These are phyloP conservation scores for Epizoanthus fatuus DNA, from an alignment of 92 coral and sea anemone genomes.

Conservation along the genomic window DNA sequence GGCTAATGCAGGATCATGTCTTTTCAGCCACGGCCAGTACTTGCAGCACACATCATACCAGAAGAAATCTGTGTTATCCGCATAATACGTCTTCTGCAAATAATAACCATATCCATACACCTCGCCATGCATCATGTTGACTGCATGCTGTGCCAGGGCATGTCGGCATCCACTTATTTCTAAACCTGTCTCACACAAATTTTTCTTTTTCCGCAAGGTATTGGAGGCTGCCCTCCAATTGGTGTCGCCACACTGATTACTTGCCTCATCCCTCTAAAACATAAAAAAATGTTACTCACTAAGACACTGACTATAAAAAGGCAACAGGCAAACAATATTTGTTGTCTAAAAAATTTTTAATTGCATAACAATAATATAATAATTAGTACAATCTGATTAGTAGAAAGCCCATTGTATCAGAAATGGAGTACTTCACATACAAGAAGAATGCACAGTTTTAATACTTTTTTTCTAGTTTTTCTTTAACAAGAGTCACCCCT, in stretches of 20 bases:
- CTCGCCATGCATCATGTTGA: conserved; percentile 43
- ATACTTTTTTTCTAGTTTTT: no score
- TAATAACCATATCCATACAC: conserved; percentile 48
- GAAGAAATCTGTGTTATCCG: background rate
- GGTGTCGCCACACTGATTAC: conserved; percentile 8
- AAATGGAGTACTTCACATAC: no score
- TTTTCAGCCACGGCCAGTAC: no score
- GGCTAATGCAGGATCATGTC: no score
- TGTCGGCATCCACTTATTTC: conserved; percentile 49
- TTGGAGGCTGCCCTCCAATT: conserved; percentile 28
- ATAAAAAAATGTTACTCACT: background rate
- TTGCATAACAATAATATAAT: no score
- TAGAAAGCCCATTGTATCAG: no score
- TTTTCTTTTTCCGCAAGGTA: conserved; percentile 23
- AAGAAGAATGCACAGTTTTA: no score
- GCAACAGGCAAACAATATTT: no score
- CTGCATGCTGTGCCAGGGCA: conserved; percentile 35
- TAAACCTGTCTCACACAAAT: conserved; percentile 41
- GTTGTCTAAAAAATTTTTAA: no score
- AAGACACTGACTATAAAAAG: no score
- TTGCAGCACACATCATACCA: conserved; percentile 36
- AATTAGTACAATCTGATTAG: no score
- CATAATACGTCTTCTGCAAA: conserved; percentile 14
- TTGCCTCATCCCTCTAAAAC: background rate
- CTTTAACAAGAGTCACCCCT: no score